phyloP scores from a whole-genome alignment of 2,113 vertebrate genomes.

The Malurus cyaneus region DNA sequence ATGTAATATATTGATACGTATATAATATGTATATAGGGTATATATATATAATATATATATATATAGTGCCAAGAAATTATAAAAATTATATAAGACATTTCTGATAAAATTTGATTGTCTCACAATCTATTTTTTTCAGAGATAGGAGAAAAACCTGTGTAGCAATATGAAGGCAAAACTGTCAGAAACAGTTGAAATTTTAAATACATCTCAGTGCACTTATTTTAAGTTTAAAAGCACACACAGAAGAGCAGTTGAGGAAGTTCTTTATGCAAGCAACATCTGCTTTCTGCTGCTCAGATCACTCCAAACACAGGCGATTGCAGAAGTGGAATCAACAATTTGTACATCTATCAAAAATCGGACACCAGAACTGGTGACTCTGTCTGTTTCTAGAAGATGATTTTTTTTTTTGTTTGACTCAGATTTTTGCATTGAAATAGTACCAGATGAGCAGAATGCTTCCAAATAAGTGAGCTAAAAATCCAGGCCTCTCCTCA shows the following conservation, averaged over 20 bases:
- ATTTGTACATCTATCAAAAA: neutral
- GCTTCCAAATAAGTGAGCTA: neutral
- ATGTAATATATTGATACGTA: neutral
- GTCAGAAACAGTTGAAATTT: neutral
- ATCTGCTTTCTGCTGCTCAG: neutral
- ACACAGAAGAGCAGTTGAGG: neutral
- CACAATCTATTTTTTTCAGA: neutral
- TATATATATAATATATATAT: neutral
- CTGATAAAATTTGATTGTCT: neutral
- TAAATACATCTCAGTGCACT: neutral
- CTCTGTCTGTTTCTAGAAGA: neutral
- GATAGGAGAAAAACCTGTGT: neutral
- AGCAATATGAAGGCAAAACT: neutral
- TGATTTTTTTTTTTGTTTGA: neutral
- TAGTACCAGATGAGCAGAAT: accelerated
- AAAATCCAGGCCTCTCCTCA: neutral
- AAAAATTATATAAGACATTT: neutral
- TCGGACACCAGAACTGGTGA: neutral
- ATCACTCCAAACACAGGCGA: neutral
- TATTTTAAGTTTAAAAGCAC: neutral
- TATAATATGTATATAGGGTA: no score
- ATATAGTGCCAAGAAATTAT: neutral
- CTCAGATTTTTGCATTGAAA: neutral
- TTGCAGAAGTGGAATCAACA: neutral
- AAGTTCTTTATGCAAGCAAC: neutral